phyloP scores from a whole-genome alignment of 2,113 vertebrate species.

The Esox niger region DNA sequence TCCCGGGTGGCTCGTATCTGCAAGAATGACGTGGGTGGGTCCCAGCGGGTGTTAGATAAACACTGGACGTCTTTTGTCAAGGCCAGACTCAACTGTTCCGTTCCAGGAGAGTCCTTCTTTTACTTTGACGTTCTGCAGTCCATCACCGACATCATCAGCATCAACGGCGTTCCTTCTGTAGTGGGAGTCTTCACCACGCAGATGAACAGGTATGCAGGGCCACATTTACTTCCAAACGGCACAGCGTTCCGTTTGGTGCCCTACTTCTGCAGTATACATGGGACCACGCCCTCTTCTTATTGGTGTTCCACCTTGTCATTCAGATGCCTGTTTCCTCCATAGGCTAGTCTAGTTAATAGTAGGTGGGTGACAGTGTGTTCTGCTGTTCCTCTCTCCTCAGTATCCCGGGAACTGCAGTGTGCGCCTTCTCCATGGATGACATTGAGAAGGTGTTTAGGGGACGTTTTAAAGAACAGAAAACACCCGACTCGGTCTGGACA shows the following conservation, averaged over 20 bases:
- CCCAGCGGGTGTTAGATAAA: constrained; percentile 96
- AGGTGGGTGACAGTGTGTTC: neutral
- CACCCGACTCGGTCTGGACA: constrained; percentile 95
- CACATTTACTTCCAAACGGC: neutral
- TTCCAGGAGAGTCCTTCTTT: constrained; percentile 97
- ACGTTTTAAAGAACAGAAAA: constrained; percentile 97
- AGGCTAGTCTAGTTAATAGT: neutral
- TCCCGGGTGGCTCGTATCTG: constrained; percentile 97
- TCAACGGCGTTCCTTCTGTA: constrained; percentile 85
- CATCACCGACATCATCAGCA: constrained; percentile 91
- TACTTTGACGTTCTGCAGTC: constrained; percentile 98
- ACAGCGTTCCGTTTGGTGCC: neutral
- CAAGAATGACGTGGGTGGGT: constrained; percentile 96
- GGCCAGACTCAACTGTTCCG: constrained; percentile 93
- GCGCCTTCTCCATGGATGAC: constrained; percentile 95
- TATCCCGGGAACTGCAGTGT: constrained; percentile 96
- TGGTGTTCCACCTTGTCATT: neutral
- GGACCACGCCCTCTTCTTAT: no score
- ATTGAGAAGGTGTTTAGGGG: constrained; percentile 93
- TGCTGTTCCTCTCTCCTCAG: constrained; percentile 59
- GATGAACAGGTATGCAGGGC: constrained; percentile 88
- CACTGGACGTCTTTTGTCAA: constrained; percentile 99
- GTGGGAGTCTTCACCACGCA: constrained; percentile 97
- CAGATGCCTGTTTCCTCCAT: neutral
- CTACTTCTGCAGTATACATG: no score